These are phyloP conservation scores for Bombus cullumanus DNA, from an alignment of 1,140 invertebrate species.

Conservation along the genomic window DNA sequence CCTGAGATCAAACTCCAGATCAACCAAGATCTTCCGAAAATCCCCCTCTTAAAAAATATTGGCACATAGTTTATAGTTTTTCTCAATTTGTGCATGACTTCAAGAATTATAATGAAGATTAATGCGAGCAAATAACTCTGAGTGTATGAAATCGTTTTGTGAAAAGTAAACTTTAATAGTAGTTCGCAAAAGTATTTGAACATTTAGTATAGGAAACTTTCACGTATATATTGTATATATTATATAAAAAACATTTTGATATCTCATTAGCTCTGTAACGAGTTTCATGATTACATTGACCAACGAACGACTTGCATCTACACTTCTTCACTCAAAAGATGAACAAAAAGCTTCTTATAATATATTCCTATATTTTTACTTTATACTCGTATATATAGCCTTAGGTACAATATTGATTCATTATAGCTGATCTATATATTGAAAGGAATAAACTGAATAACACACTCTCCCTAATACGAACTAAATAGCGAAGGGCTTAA, in stretches of 20 bases:
- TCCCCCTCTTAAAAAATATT: background rate
- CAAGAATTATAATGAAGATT: background rate
- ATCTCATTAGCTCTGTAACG: too few species aligned
- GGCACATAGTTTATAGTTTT: background rate
- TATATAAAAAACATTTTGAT: too few species aligned
- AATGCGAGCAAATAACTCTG: background rate
- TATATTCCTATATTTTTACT: too few species aligned
- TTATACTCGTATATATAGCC: too few species aligned
- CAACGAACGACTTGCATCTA: too few species aligned
- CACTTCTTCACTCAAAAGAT: too few species aligned
- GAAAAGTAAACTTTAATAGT: background rate
- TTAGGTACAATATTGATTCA: background rate
- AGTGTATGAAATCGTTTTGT: background rate
- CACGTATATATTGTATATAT: too few species aligned
- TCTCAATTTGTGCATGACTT: background rate
- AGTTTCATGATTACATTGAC: too few species aligned
- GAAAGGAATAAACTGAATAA: background rate
- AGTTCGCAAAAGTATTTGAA: too few species aligned
- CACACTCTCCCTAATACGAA: background rate
- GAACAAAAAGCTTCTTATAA: too few species aligned
- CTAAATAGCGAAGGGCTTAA: background rate
- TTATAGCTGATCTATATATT: background rate
- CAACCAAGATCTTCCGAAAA: slow-evolving; percentile 23
- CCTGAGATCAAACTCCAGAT: slow-evolving; percentile 50
- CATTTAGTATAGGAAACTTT: too few species aligned